Evolutionary conservation across 2,797 vertebrate species (phyloP).

Genomic region (Ceyx erithaca): DNA sequence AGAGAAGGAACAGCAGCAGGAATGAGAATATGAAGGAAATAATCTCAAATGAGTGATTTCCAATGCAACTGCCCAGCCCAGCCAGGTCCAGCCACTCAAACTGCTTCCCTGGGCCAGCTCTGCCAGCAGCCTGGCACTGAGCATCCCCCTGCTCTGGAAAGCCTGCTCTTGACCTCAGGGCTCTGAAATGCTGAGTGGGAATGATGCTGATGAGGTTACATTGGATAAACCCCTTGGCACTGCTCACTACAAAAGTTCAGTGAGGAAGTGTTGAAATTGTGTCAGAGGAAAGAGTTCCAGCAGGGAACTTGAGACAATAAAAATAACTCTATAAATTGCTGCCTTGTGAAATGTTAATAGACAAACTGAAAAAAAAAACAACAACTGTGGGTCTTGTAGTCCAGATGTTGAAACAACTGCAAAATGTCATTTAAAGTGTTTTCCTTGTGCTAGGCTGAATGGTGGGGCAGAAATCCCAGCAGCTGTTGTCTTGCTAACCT

Average conservation of each 20-base stretch:
- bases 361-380: background rate
- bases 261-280: slow-evolving; percentile 51
- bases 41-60: too few relatives aligned
- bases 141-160: background rate
- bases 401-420: background rate
- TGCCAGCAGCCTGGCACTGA: too few relatives aligned
- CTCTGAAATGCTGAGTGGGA: background rate
- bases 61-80: too few relatives aligned
- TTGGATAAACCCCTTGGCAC: slow-evolving; percentile 38
- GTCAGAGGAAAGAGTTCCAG: slow-evolving; percentile 46
- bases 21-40: too few relatives aligned
- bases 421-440: slow-evolving; percentile 7
- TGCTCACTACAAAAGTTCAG: slow-evolving; percentile 13
- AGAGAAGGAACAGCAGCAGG: too few relatives aligned
- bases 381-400: background rate
- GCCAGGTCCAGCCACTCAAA: too few relatives aligned
- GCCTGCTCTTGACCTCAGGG: background rate
- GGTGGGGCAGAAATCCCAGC: background rate
- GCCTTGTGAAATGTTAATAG: slow-evolving; percentile 22
- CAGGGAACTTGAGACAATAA: background rate
- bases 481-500: background rate
- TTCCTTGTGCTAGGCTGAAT: background rate
- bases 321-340: slow-evolving; percentile 30
- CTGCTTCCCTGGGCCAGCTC: too few relatives aligned
- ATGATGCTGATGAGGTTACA: slow-evolving; percentile 15